Percentiles rank a stretch among this genome's conserved stretches.
Conservation (phyloP, 2,888 invertebrate genomes). For the Cerastis rubricosa region DNA sequence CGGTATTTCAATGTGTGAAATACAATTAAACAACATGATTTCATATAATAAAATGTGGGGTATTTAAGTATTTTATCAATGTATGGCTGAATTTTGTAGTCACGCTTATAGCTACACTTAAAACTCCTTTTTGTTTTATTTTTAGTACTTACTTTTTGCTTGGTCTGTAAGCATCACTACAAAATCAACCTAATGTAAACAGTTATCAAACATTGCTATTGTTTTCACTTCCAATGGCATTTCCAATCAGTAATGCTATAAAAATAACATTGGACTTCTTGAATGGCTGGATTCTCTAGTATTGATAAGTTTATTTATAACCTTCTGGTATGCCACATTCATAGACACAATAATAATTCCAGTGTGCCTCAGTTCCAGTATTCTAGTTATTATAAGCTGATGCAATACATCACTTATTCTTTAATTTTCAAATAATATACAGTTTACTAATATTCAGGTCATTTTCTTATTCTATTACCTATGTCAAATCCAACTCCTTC, state of each 20-base stretch:
- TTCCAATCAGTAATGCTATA: conserved; percentile 42
- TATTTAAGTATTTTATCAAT: background rate
- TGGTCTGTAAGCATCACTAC: background rate
- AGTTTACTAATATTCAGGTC: background rate
- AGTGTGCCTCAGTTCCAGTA: conserved; percentile 22
- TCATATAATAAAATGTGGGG: conserved; percentile 14
- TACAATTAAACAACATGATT: conserved; percentile 41
- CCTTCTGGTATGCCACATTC: conserved; percentile 25
- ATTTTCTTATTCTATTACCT: conserved; percentile 50
- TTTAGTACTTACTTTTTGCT: background rate
- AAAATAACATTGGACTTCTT: conserved; percentile 41
- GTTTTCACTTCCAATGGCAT: conserved; percentile 39
- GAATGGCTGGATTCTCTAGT: conserved; percentile 32
- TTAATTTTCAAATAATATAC: conserved; percentile 9
- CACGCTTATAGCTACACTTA: background rate
- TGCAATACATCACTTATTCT: background rate
- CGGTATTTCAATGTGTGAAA: conserved; percentile 38
- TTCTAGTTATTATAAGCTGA: background rate
- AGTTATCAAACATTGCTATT: conserved; percentile 31
- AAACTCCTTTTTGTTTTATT: background rate
- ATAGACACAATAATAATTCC: background rate
- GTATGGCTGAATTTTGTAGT: conserved; percentile 21
- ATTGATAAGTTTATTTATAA: conserved; percentile 25
- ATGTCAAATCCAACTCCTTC: conserved; percentile 43
- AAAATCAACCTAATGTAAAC: conserved; percentile 14